Evolutionary conservation across 2,888 invertebrate genomes (phyloP).

Genomic region (Troglohyphantes excavatus): DNA sequence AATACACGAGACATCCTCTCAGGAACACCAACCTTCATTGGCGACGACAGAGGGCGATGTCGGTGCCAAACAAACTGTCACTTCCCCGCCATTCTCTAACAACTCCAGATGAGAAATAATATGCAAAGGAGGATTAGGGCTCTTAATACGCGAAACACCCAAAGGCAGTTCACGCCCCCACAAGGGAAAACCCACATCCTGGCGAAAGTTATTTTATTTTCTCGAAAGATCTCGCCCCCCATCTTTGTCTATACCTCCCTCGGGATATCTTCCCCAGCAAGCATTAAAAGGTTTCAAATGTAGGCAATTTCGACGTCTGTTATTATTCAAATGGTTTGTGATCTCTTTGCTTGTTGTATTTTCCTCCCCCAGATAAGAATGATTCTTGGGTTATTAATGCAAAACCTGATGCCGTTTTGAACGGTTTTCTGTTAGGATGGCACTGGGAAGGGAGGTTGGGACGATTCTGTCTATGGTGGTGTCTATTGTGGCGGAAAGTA

Average conservation of each 20-base stretch:
- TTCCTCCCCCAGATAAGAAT: slow-evolving; percentile 7
- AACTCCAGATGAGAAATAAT: slow-evolving; percentile 42
- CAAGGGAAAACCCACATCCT: slow-evolving; percentile 22
- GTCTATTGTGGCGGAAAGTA: too few relatives aligned
- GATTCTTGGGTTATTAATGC: slow-evolving; percentile 24
- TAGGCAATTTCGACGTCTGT: neutral
- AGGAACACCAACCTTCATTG: neutral
- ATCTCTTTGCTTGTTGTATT: neutral
- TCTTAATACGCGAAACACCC: slow-evolving; percentile 8
- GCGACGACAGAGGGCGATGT: too few relatives aligned
- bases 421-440: neutral
- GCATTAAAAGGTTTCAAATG: slow-evolving; percentile 41
- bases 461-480: too few relatives aligned
- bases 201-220: slow-evolving; percentile 59
- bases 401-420: slow-evolving; percentile 30
- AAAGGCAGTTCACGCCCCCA: slow-evolving; percentile 16
- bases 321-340: neutral
- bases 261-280: slow-evolving; percentile 2
- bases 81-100: slow-evolving; percentile 22
- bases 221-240: slow-evolving; percentile 38
- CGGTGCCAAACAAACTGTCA: slow-evolving; percentile 12
- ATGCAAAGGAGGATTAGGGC: slow-evolving; percentile 45
- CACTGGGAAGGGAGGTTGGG: too few relatives aligned
- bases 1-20: too few relatives aligned
- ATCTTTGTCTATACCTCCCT: neutral